Evolutionary conservation across 2,888 invertebrate species (phyloP).

Genomic region (Cheilosia scutellata): DNA sequence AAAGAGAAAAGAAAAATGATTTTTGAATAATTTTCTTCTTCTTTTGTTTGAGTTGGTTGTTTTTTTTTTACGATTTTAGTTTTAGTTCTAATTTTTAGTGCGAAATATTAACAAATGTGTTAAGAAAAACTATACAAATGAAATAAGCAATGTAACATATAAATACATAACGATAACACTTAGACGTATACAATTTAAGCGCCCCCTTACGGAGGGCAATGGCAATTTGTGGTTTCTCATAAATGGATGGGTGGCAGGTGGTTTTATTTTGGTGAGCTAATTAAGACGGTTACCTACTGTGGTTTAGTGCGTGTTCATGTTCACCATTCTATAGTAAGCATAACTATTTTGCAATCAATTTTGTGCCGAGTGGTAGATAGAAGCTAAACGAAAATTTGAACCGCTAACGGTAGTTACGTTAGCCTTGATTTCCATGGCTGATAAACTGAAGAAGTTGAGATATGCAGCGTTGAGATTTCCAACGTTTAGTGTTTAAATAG

Average conservation of each 20-base stretch:
- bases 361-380: too few species aligned
- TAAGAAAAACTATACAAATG: conserved; percentile 8
- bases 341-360: too few species aligned
- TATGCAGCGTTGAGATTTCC: too few species aligned
- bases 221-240: conserved; percentile 45
- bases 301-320: too few species aligned
- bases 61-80: conserved; percentile 7
- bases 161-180: conserved; percentile 46
- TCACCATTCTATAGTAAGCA: too few species aligned
- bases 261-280: neutral
- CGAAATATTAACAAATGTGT: conserved; percentile 69
- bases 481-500: too few species aligned
- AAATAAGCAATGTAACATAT: conserved; percentile 54
- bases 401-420: too few species aligned
- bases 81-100: conserved; percentile 34
- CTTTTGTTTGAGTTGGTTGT: conserved; percentile 7
- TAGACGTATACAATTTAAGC: conserved; percentile 23
- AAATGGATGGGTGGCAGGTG: conserved; percentile 11
- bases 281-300: neutral
- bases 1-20: conserved; percentile 27
- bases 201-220: conserved; percentile 29
- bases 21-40: conserved; percentile 19
- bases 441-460: too few species aligned
- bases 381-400: too few species aligned
- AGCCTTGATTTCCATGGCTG: too few species aligned